phyloP scores from a whole-genome alignment of 2,888 invertebrate genomes.

The Thereva nobilitata region DNA sequence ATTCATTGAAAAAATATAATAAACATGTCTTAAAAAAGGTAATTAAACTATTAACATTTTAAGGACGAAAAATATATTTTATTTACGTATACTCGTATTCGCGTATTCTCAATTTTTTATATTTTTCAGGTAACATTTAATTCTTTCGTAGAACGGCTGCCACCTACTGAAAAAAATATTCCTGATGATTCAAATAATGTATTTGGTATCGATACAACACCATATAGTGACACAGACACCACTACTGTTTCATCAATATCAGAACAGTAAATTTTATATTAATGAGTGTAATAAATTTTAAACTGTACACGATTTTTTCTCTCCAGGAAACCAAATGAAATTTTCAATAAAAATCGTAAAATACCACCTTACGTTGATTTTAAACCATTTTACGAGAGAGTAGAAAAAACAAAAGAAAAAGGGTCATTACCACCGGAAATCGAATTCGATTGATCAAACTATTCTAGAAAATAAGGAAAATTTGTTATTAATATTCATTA shows the following conservation, averaged over 20 bases:
- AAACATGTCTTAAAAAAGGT: too few relatives aligned
- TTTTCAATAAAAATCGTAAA: constrained; percentile 67
- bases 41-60: too few relatives aligned
- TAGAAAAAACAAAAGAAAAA: constrained; percentile 68
- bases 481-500: too few relatives aligned
- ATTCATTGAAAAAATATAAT: too few relatives aligned
- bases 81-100: too few relatives aligned
- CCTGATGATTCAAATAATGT: not conserved
- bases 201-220: not conserved
- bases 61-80: too few relatives aligned
- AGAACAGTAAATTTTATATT: constrained; percentile 14
- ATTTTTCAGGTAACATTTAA: constrained; percentile 20
- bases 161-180: constrained; percentile 8
- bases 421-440: constrained; percentile 70
- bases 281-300: not conserved
- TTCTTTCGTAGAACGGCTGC: constrained; percentile 13
- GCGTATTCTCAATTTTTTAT: not conserved
- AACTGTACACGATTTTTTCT: not conserved
- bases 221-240: constrained; percentile 26
- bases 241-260: constrained; percentile 15
- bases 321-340: constrained; percentile 19
- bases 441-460: constrained; percentile 53
- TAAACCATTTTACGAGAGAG: constrained; percentile 74
- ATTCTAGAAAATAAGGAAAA: too few relatives aligned
- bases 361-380: constrained; percentile 86